These are phyloP conservation scores for Tetramorium alpestre DNA, from an alignment of 1,140 invertebrate species.

Conservation along the genomic window DNA sequence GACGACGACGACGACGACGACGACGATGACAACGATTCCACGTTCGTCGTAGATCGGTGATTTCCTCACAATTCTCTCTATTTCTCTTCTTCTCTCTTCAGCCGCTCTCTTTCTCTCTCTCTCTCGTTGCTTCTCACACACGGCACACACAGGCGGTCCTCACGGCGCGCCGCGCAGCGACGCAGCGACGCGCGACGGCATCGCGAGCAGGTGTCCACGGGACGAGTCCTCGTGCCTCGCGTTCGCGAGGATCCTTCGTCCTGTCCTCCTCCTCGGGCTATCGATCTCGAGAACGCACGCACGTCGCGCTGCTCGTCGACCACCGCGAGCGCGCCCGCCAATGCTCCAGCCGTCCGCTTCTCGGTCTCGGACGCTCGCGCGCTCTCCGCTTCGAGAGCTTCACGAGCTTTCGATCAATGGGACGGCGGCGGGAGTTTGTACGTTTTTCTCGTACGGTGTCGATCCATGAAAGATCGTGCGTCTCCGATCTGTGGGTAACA, in stretches of 20 bases:
- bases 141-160: slow-evolving; percentile 15
- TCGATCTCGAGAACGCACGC: slow-evolving; percentile 56
- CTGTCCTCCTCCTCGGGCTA: slow-evolving; percentile 52
- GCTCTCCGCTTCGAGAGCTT: not conserved
- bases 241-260: slow-evolving; percentile 54
- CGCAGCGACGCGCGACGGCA: slow-evolving; percentile 19
- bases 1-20: not conserved
- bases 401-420: slow-evolving; percentile 30
- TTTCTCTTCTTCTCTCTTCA: no score
- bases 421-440: not conserved
- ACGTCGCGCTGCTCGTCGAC: slow-evolving; percentile 45
- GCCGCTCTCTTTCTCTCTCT: not conserved
- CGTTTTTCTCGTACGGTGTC: not conserved
- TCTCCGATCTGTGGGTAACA: not conserved
- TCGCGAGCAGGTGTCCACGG: slow-evolving; percentile 46
- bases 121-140: not conserved
- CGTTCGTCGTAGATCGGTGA: slow-evolving; percentile 19
- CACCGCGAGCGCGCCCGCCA: slow-evolving; percentile 51
- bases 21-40: not conserved
- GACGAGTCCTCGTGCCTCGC: slow-evolving; percentile 37
- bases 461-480: slow-evolving; percentile 43
- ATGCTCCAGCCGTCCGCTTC: slow-evolving; percentile 42
- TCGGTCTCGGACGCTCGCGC: slow-evolving; percentile 36
- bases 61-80: not conserved
- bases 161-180: slow-evolving; percentile 48